Conservation (phyloP, 2,113 vertebrate genomes). For the Cochlearius cochlearius region DNA sequence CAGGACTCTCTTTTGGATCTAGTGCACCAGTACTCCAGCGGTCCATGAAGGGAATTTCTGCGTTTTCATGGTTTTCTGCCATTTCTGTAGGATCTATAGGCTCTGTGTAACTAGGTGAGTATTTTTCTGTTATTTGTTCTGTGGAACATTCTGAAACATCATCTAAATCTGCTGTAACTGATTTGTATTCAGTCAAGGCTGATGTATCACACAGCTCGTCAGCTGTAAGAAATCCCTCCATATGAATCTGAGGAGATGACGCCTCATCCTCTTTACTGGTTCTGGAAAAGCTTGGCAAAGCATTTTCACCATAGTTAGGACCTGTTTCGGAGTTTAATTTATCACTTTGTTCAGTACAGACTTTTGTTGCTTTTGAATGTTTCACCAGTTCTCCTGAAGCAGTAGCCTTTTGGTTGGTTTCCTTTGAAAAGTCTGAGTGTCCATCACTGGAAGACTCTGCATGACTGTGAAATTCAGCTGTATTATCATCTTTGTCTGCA, state of each 20-base stretch:
- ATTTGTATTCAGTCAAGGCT: conserved; percentile 28
- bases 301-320: background rate
- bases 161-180: conserved; percentile 32
- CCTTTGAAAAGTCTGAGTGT: background rate
- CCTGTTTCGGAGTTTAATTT: background rate
- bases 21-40: conserved; percentile 77
- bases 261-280: background rate
- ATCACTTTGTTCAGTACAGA: background rate
- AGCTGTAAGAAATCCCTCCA: conserved; percentile 17
- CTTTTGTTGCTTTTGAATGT: background rate
- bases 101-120: conserved; percentile 75
- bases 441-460: conserved; percentile 27
- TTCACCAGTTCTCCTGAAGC: conserved; percentile 12
- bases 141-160: conserved; percentile 62
- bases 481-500: background rate
- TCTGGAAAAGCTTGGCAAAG: conserved; percentile 19
- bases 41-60: conserved; percentile 77
- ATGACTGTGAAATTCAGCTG: conserved; percentile 19
- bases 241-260: background rate
- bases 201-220: conserved; percentile 37
- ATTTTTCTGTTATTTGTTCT: conserved; percentile 68
- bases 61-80: conserved; percentile 78
- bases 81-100: conserved; percentile 69
- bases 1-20: conserved; percentile 87
- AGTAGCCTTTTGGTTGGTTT: background rate